phyloP scores from a whole-genome alignment of 2,113 vertebrate genomes.

The Anoplopoma fimbria region DNA sequence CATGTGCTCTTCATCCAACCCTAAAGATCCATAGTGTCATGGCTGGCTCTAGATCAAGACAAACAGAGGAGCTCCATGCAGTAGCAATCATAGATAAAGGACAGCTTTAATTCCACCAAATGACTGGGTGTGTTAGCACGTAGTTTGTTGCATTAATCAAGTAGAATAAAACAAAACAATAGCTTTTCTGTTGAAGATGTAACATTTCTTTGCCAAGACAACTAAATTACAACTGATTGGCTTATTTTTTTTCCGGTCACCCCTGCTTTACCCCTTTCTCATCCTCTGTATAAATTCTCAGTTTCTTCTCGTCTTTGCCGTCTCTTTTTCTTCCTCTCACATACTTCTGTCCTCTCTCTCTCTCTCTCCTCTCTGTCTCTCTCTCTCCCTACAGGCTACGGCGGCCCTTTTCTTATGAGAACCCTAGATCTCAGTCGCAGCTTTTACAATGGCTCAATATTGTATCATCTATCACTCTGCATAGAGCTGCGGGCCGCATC shows the following conservation, averaged over 20 bases:
- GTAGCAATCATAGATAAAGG: not conserved
- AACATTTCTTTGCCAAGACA: not conserved
- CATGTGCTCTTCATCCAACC: not conserved
- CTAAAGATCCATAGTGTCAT: not conserved
- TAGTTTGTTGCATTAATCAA: not conserved
- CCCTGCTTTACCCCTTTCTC: not conserved
- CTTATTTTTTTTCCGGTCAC: constrained; percentile 18
- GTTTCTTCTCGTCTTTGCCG: constrained; percentile 2
- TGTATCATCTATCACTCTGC: constrained; percentile 80
- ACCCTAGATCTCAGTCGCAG: constrained; percentile 73
- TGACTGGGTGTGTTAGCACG: no score
- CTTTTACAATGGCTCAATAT: constrained; percentile 74
- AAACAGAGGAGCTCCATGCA: not conserved
- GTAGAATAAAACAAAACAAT: not conserved
- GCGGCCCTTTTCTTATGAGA: constrained; percentile 73
- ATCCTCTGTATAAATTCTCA: constrained; percentile 4
- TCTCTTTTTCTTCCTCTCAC: constrained; percentile 15
- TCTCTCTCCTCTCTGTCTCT: constrained; percentile 24
- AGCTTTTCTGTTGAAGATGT: no score
- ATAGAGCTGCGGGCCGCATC: constrained; percentile 71
- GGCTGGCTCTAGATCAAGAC: not conserved
- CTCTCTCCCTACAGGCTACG: constrained; percentile 68
- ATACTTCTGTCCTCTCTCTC: constrained; percentile 26
- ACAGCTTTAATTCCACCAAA: not conserved
- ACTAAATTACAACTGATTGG: constrained; percentile 26